Conservation (phyloP, 2,113 vertebrate genomes). For the Hemicordylus capensis region DNA sequence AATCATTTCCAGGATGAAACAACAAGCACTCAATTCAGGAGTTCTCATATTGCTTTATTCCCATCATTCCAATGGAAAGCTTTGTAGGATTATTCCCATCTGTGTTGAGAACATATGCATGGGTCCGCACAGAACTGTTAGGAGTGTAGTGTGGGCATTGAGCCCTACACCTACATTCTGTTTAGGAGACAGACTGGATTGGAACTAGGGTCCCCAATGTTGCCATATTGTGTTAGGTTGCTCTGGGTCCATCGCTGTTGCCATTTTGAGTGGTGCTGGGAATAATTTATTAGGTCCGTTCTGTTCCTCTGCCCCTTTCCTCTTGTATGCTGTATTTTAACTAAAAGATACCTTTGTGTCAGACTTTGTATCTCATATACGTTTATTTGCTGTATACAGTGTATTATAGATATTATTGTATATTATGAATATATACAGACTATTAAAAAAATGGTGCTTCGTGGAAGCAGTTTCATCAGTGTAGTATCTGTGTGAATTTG, state of each 20-base stretch:
- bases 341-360: neutral
- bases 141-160: neutral
- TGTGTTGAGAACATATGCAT: neutral
- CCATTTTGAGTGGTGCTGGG: neutral
- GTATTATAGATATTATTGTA: constrained; percentile 23
- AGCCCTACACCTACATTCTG: neutral
- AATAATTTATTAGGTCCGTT: neutral
- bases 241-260: neutral
- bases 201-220: neutral
- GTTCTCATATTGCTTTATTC: neutral
- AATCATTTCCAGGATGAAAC: neutral
- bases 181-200: neutral
- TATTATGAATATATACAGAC: constrained; percentile 31
- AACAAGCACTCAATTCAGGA: neutral
- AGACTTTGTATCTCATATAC: constrained; percentile 5
- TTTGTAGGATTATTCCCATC: neutral
- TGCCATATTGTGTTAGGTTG: neutral
- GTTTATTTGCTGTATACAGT: constrained; percentile 13
- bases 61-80: neutral
- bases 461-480: constrained; percentile 46
- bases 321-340: neutral
- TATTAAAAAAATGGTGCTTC: constrained; percentile 40
- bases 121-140: neutral
- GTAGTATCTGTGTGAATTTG: constrained; percentile 48
- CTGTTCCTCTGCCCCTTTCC: neutral